These are phyloP conservation scores for Lepus timidus DNA, from an alignment of 2,113 vertebrate genomes.

Conservation along the genomic window DNA sequence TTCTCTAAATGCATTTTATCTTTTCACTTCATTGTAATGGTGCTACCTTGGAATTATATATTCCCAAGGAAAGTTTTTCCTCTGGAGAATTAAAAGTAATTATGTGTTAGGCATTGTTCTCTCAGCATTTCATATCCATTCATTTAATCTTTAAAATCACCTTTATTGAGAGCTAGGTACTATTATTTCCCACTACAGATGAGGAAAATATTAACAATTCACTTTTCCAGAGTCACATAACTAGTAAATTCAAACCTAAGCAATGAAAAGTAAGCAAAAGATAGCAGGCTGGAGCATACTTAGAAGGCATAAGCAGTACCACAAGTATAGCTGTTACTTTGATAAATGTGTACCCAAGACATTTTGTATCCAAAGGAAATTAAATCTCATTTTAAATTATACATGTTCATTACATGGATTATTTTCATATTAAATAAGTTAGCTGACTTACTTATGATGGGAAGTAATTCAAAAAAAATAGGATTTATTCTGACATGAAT, in stretches of 20 bases:
- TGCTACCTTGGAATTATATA: neutral
- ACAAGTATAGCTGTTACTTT: neutral
- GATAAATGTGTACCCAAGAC: slow-evolving; percentile 13
- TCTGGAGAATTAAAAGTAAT: too few species aligned
- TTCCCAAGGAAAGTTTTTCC: neutral
- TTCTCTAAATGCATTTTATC: slow-evolving; percentile 34
- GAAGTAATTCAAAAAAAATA: neutral
- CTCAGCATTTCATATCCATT: slow-evolving; percentile 34
- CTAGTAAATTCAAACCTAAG: slow-evolving; percentile 46
- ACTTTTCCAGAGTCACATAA: neutral
- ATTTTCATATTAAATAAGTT: slow-evolving; percentile 53
- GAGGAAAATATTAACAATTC: slow-evolving; percentile 52
- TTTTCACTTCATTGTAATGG: slow-evolving; percentile 38
- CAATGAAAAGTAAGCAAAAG: slow-evolving; percentile 32
- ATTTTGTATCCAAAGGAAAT: slow-evolving; percentile 24
- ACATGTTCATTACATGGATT: neutral
- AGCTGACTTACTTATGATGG: slow-evolving; percentile 28
- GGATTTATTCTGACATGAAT: slow-evolving; percentile 43
- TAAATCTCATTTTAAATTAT: slow-evolving; percentile 48
- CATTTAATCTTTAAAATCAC: neutral
- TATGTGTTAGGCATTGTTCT: slow-evolving; percentile 5
- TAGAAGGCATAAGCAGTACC: neutral
- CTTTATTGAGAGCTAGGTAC: neutral
- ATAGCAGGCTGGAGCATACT: neutral
- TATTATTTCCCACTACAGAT: slow-evolving; percentile 24